Evolutionary conservation across 1,140 invertebrate genomes (phyloP).

Genomic region (Drosophila burlai): DNA sequence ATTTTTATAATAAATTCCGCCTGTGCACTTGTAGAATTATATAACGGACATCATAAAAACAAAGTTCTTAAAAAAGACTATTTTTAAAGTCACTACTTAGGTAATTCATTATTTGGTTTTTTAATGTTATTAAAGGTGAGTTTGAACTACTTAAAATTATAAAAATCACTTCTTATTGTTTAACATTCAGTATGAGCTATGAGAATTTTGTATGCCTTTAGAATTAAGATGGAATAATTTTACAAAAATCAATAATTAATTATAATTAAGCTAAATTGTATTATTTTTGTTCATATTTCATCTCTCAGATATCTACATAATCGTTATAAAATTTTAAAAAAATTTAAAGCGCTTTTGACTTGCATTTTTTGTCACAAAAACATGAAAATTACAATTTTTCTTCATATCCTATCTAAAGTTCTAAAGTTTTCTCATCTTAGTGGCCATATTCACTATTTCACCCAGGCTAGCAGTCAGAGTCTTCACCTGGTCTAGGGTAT

Average conservation of each 20-base stretch:
- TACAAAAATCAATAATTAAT: too few relatives aligned
- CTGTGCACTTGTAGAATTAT: constrained; percentile 18
- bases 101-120: too few relatives aligned
- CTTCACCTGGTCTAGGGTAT: constrained; percentile 66
- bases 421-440: constrained; percentile 6
- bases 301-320: too few relatives aligned
- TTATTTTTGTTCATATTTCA: too few relatives aligned
- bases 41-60: neutral
- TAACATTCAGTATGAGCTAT: neutral
- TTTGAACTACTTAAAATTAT: too few relatives aligned
- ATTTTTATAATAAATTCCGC: constrained; percentile 31
- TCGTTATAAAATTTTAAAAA: too few relatives aligned
- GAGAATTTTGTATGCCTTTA: neutral
- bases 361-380: too few relatives aligned
- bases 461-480: constrained; percentile 62
- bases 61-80: neutral
- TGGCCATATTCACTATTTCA: constrained; percentile 62
- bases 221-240: neutral
- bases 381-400: too few relatives aligned
- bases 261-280: too few relatives aligned
- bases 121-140: too few relatives aligned
- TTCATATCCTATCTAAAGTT: neutral
- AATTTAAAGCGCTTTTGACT: too few relatives aligned
- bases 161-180: too few relatives aligned
- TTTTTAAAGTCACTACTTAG: neutral